Evolutionary conservation across 2,888 invertebrate genomes (phyloP), one percentile per base, ranked within the genome.

Genomic region (Heliconius erato): DNA sequence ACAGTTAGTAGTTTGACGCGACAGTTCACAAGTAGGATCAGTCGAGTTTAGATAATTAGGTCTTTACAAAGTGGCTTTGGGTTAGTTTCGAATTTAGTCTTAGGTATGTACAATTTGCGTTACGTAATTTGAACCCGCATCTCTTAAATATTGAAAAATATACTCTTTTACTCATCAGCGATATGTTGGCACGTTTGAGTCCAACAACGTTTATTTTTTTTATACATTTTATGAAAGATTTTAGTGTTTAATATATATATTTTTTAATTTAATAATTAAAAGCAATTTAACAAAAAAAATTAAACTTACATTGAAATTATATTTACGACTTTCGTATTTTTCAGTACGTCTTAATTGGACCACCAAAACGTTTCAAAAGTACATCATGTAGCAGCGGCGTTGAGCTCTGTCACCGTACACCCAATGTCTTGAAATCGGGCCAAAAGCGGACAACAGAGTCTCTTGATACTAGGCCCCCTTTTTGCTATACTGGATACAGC

Each of bases 1-100:
- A 67, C 40, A 44, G 71, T 71, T 71, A 44, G 35, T 40, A 44
- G 71, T 71, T 71, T 44, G 44, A 71, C 26, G 71, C 71, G n/a
- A 71, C 44, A 71, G 71, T 71, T 71, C 40, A 12, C 16, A 44
- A 71, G 40, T 71, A n/a, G 44, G 44, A 44, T 40, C 40, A 71
- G 40, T 23, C 11, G 19, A 71, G 40, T 71, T 40, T 40, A 71
- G 40, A 40, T 59, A 74, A 74, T 74, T 54, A 74, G 14, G 23
- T 23, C 32, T 32, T 32, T 59, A 76, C 74, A 76, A 76, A 76
- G 9, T 63, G n/a, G 32, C 16, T 32, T 74, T 32, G 28, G 12
- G 35, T 76, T 35, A 59, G 59, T 76, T 59, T 59, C 14, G 35
- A n/a, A n/a, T 26, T 67, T 32, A 32, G 6, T 67, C 26, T 67